phyloP scores from a whole-genome alignment of 2,888 invertebrate species.

The Andrena marginata region DNA sequence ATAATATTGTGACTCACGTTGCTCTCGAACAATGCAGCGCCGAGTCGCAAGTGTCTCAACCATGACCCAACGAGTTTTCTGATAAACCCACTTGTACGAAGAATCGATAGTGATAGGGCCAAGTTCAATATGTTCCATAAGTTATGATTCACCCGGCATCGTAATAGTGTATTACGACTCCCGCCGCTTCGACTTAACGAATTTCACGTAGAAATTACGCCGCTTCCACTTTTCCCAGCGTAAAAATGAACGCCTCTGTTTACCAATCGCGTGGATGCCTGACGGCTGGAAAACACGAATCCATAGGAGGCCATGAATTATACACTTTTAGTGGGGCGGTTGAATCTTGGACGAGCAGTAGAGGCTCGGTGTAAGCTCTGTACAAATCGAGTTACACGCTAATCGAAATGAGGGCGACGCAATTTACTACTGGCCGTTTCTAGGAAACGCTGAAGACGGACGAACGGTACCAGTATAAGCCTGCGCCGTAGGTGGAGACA shows the following conservation, averaged over 20 bases:
- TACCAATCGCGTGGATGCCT: too few relatives aligned
- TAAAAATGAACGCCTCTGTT: too few relatives aligned
- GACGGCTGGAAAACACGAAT: not conserved
- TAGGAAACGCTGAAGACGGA: slow-evolving; percentile 58
- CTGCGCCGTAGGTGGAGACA: slow-evolving; percentile 59
- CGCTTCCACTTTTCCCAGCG: too few relatives aligned
- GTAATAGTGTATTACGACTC: too few relatives aligned
- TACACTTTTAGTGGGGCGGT: slow-evolving; percentile 22
- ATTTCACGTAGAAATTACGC: not conserved
- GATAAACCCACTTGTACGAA: not conserved
- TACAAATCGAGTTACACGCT: slow-evolving; percentile 60
- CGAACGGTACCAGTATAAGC: slow-evolving; percentile 47
- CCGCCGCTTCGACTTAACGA: not conserved
- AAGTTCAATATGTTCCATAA: not conserved
- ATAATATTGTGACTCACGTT: not conserved
- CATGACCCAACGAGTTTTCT: not conserved
- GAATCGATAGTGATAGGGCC: not conserved
- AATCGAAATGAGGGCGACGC: slow-evolving; percentile 67
- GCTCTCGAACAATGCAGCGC: not conserved
- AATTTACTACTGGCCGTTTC: slow-evolving; percentile 51
- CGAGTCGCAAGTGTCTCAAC: not conserved
- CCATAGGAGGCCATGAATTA: slow-evolving; percentile 17
- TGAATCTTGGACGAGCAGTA: slow-evolving; percentile 7
- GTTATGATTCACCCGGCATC: too few relatives aligned
- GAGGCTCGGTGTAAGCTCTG: slow-evolving; percentile 13